Conservation (phyloP, 1,140 invertebrate species). For the Planococcus citri region DNA sequence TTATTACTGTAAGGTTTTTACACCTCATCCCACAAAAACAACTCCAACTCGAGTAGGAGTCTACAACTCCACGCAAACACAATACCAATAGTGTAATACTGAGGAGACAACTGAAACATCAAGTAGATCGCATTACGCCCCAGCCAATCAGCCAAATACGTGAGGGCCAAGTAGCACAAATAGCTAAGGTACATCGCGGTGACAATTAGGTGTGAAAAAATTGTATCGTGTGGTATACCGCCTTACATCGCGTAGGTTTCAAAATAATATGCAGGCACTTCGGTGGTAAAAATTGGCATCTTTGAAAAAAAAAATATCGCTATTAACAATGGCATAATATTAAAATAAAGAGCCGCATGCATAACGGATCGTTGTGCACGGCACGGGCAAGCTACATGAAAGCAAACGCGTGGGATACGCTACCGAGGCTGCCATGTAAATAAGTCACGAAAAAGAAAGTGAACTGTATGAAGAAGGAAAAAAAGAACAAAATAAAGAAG, state of each 20-base stretch:
- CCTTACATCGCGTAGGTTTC: not conserved
- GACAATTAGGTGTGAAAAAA: not conserved
- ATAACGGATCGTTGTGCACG: not conserved
- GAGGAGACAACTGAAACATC: not conserved
- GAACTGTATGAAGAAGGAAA: not conserved
- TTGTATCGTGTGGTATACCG: too few species aligned
- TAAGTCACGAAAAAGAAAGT: conserved; percentile 7
- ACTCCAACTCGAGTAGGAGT: too few species aligned
- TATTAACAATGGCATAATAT: not conserved
- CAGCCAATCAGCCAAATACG: too few species aligned
- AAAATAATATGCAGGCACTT: not conserved
- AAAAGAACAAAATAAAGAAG: not conserved
- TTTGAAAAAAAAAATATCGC: not conserved
- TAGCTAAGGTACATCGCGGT: not conserved
- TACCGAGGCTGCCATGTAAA: conserved; percentile 1
- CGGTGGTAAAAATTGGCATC: not conserved
- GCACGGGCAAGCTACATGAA: not conserved
- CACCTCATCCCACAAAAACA: too few species aligned
- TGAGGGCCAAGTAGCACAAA: not conserved
- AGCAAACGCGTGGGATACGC: not conserved
- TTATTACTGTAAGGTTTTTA: too few species aligned
- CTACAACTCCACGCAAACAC: too few species aligned
- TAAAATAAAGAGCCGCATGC: not conserved
- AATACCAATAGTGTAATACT: too few species aligned
- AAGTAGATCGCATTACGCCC: conserved; percentile 4